Base-by-base conservation (phyloP, 2,113 vertebrate species). In the Callospermophilus lateralis region DNA sequence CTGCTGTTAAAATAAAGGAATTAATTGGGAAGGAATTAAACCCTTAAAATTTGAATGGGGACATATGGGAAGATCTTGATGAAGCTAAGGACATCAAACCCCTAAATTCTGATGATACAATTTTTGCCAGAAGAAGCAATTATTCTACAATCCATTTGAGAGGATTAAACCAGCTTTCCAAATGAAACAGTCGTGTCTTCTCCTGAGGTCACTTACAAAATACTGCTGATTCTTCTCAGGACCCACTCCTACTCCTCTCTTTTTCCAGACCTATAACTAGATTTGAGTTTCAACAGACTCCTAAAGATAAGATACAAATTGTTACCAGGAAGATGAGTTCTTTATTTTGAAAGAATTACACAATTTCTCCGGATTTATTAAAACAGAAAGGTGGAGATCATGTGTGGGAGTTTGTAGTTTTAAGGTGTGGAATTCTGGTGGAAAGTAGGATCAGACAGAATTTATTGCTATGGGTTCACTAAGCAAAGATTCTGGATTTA, bases 41-140 rank as follows among this genome's bases (percentile, higher is more conserved):
- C 80, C 67, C 28, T 76, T 34, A 93, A 61, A 95, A 89, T 72
- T 51, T 22, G 42, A 84, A 74, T 84, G 84, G 48, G 90, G 48
- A 53, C 65, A 61, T 74, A 76, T 79, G 90, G 77, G 78, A 88
- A 93, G 48, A 88, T 88, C 83, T 61, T 95, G 91, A 55, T 80
- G 79, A 76, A 80, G n/a, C 2, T 26, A n/a, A 42, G 28, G 13
- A 32, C n/a, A 70, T 8, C 72, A 63, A 92, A 89, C 37, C 28
- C n/a, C 74, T 87, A 73, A 67, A 74, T 90, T 92, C 55, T 63
- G 58, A 65, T 39, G 84, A 83, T 28, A 58, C 24, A 26, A 26
- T 26, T 58, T 48, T 96, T 90, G 72, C 37, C 74, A 65, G 20
- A 16, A 81, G 51, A 24, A 89, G 58, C 65, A 87, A 28, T 4